phyloP scores from a whole-genome alignment of 2,888 invertebrate genomes.

The Drosophila helvetica region DNA sequence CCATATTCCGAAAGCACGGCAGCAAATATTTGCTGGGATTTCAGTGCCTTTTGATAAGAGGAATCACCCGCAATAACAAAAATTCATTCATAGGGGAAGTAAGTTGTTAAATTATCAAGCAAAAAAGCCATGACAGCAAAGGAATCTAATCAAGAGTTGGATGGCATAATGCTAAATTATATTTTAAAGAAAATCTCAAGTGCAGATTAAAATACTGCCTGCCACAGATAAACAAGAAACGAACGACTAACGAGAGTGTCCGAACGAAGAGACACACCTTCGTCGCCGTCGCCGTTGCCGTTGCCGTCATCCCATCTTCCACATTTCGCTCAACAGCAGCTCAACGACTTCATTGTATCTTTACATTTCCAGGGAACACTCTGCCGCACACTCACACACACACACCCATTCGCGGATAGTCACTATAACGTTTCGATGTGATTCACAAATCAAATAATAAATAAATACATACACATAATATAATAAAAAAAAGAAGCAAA shows the following conservation, averaged over 20 bases:
- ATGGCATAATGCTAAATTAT: slow-evolving; percentile 60
- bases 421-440: slow-evolving; percentile 57
- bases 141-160: slow-evolving; percentile 55
- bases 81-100: slow-evolving; percentile 59
- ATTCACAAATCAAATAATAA: slow-evolving; percentile 73
- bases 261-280: slow-evolving; percentile 59
- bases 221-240: slow-evolving; percentile 66
- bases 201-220: slow-evolving; percentile 72
- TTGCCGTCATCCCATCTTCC: neutral
- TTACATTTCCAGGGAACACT: slow-evolving; percentile 63
- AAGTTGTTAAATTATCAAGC: slow-evolving; percentile 67
- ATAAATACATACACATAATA: slow-evolving; percentile 31
- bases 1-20: slow-evolving; percentile 4
- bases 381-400: neutral
- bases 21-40: slow-evolving; percentile 15
- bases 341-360: slow-evolving; percentile 52
- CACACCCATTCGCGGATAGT: slow-evolving; percentile 22
- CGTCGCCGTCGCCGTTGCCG: neutral
- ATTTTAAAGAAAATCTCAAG: slow-evolving; percentile 57
- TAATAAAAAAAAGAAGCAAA: slow-evolving; percentile 52
- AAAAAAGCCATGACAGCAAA: slow-evolving; percentile 19
- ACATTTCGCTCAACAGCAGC: slow-evolving; percentile 23
- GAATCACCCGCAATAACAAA: slow-evolving; percentile 37
- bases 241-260: slow-evolving; percentile 34
- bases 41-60: too few species aligned